Base-by-base conservation (phyloP, 1,140 invertebrate genomes). In the Pseudomyrmex sp. region DNA sequence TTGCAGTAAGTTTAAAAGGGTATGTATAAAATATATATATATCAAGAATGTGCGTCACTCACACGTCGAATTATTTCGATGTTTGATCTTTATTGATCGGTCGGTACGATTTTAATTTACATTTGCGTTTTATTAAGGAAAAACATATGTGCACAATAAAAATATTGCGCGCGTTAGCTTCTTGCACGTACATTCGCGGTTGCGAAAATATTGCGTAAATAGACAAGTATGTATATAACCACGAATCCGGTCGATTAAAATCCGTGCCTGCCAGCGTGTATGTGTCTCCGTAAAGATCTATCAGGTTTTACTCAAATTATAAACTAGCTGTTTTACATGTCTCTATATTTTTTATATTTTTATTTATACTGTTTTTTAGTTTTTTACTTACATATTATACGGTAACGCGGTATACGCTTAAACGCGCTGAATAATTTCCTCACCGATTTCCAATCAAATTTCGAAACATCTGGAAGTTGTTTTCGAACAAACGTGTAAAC, bases 11-110 rank as follows among this genome's bases (percentile, higher is more conserved):
- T 26, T 26, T 5, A 35, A 35, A 35, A 35, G 59, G 13, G 12
- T 65, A 77, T 56, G 44, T 26, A 26, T 2, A 26, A 77, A 77
- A 77, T 68, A 77, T 54, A 68, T 77, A 77, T 68, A 77, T 54
- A 68, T 77, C 46, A 77, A n/a, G 5, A 7, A 54, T 48, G 18
- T 48, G 18, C 52, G 48, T 35, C 35, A 35, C 35, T 35, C 35
- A 1, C 5, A 68, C 54, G 50, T 76, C 44, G 48, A 76, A 54
- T 68, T 77, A 35, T 77, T 66, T 26, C 62, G 62, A 68, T 77
- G 54, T 54, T 44, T 26, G 48, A 54, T 54, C 54, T 68, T 77
- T 77, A 68, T 23, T n/a, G 12, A 44, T 26, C 26, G 35, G 46
- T 59, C 10, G 59, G 15, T 46, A 35, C 35, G 18, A 48, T 75